Evolutionary conservation across 1,140 invertebrate species (phyloP).

Genomic region (Epicauta chinensis): DNA sequence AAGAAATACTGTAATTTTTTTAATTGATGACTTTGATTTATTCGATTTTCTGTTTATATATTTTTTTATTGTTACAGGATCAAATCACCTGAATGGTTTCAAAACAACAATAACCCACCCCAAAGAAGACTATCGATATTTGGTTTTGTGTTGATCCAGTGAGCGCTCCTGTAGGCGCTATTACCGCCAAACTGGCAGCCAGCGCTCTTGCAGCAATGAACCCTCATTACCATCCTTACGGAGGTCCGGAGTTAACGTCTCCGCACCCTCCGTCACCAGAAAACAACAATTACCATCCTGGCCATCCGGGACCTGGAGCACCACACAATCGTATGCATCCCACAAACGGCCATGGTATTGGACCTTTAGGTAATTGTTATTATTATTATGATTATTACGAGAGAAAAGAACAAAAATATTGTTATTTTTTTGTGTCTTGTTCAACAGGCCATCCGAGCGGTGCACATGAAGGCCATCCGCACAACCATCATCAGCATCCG

Average conservation of each 20-base stretch:
- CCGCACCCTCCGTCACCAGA: conserved; percentile 60
- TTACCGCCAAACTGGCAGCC: conserved; percentile 54
- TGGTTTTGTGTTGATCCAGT: background rate
- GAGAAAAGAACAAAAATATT: conserved; percentile 1
- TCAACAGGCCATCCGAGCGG: conserved; percentile 34
- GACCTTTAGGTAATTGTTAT: conserved; percentile 40
- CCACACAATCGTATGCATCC: conserved; percentile 39
- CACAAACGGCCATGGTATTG: conserved; percentile 42
- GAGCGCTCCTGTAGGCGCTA: conserved; percentile 33
- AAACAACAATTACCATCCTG: conserved; percentile 45
- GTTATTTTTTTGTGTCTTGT: background rate
- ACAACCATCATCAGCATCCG: conserved; percentile 39
- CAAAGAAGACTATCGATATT: conserved; percentile 9
- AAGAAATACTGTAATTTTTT: no score
- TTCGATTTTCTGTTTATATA: background rate
- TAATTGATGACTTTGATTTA: background rate
- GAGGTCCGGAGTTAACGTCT: conserved; percentile 54
- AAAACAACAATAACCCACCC: background rate
- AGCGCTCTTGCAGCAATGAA: conserved; percentile 59
- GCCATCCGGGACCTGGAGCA: conserved; percentile 32
- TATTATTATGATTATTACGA: no score
- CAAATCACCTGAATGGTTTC: background rate
- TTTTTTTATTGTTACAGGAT: background rate
- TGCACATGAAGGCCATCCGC: conserved; percentile 31
- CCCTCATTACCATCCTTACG: conserved; percentile 64